Base-by-base conservation (phyloP, 2,888 invertebrate species). In the Microchrysa polita region DNA sequence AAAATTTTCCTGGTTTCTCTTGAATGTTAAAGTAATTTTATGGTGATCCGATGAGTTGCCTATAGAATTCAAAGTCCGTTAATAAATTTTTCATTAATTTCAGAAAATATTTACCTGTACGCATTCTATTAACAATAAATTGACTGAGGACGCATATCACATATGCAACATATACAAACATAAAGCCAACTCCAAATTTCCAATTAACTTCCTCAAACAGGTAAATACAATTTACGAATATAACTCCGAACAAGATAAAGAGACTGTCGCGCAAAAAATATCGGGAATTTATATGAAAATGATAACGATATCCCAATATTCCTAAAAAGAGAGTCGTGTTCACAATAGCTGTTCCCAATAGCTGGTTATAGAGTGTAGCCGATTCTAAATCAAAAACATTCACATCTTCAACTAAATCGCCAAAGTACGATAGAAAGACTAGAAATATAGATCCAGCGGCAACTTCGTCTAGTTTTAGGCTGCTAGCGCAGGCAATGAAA, bases 391-490 rank as follows among this genome's bases (percentile, higher is more conserved):
- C n/a, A 22, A 23, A 65, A 1, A 59, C 2, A 9, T 60, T 18
- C 9, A 23, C 55, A 48, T 60, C 60, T 27, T 60, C 72, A 42
- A 72, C 22, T 14, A 59, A 16, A 60, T 72, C 72, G 14, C 40
- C 34, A n/a, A 40, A 12, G 20, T 69, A 69, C 4, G 55, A 10
- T 1, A 69, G 1, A 9, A 69, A 1, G 7, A 53, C 42, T 10
- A 73, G 65, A 14, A 65, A 16, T 4, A 73, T 18, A n/a, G 65
- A 10, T 4, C 73, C 73, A 1, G 73, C 65, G 14, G 44, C 44
- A 23, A 57, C 27, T 16, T 73, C 65, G 16, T 65, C 65, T 9
- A 73, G 55, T 44, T 27, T 53, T 4, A 73, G 16, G 16, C 5
- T 44, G 16, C 65, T 27, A 9, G 73, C 34, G 22, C 22, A 20